Percentiles rank a stretch among this genome's conserved stretches.
Evolutionary conservation across 2,113 vertebrate genomes (phyloP).

Genomic region (Sinocyclocheilus anshuiensis): DNA sequence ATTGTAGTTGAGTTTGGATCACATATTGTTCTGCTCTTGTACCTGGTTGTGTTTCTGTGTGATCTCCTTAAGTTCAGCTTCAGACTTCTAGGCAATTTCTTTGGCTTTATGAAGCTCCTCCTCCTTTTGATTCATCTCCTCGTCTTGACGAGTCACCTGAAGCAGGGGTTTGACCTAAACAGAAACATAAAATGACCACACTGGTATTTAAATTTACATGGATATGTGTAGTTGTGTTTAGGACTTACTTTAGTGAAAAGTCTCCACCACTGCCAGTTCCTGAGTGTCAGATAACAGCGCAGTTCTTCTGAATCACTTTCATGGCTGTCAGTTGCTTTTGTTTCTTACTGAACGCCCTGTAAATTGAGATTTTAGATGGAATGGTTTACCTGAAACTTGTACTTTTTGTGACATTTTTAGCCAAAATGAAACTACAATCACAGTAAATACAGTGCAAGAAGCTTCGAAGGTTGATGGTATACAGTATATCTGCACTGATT

Average conservation of each 20-base stretch:
- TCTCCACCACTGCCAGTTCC: constrained; percentile 98
- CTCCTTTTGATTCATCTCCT: constrained; percentile 95
- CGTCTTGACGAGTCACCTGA: constrained; percentile 94
- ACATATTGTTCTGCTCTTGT: background rate
- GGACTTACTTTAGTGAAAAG: constrained; percentile 90
- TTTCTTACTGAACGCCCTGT: constrained; percentile 89
- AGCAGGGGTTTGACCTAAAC: constrained; percentile 93
- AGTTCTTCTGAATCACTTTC: constrained; percentile 96
- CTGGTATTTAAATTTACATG: background rate
- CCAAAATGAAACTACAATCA: background rate
- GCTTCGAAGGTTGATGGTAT: background rate
- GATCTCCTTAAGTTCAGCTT: constrained; percentile 86
- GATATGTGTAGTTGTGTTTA: background rate
- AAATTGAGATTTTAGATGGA: background rate
- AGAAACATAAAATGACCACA: background rate
- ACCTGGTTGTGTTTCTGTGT: constrained; percentile 88
- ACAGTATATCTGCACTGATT: background rate
- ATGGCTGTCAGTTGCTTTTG: constrained; percentile 93
- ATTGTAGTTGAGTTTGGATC: background rate
- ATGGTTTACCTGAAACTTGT: background rate
- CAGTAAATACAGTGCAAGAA: background rate
- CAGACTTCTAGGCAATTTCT: constrained; percentile 83
- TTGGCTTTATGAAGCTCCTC: constrained; percentile 86
- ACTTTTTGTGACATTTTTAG: background rate
- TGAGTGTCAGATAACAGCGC: constrained; percentile 92